These are phyloP conservation scores for Dendropsophus ebraccatus DNA, from an alignment of 2,113 vertebrate genomes.

Conservation along the genomic window DNA sequence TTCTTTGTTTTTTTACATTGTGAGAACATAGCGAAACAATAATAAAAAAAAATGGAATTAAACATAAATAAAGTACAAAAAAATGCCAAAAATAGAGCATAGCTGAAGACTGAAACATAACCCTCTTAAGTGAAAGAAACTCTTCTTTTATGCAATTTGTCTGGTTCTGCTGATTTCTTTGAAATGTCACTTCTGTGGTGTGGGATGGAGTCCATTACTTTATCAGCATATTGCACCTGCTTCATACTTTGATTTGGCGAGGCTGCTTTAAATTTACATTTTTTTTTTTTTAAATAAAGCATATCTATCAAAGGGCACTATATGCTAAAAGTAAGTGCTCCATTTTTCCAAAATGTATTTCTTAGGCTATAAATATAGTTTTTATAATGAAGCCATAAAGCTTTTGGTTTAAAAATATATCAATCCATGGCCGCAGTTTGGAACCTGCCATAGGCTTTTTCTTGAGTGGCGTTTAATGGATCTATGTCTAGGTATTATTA, in stretches of 20 bases:
- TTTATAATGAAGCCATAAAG: background rate
- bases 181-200: constrained; percentile 1
- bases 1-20: no score
- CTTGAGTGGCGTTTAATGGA: background rate
- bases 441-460: background rate
- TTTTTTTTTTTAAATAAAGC: background rate
- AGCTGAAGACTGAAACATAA: background rate
- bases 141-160: background rate
- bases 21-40: no score
- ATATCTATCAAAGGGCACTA: background rate
- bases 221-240: background rate
- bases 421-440: background rate
- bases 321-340: background rate
- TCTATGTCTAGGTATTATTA: background rate
- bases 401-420: background rate
- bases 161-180: constrained; percentile 15
- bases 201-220: constrained; percentile 1
- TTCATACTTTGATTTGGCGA: constrained; percentile 1
- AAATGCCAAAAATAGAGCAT: background rate
- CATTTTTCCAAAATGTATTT: background rate
- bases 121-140: background rate
- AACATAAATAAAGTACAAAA: background rate
- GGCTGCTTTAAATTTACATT: background rate
- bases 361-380: background rate
- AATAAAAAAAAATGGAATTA: background rate